These are phyloP conservation scores for Cheiracanthium punctorium DNA, from an alignment of 2,888 invertebrate genomes.

Conservation along the genomic window DNA sequence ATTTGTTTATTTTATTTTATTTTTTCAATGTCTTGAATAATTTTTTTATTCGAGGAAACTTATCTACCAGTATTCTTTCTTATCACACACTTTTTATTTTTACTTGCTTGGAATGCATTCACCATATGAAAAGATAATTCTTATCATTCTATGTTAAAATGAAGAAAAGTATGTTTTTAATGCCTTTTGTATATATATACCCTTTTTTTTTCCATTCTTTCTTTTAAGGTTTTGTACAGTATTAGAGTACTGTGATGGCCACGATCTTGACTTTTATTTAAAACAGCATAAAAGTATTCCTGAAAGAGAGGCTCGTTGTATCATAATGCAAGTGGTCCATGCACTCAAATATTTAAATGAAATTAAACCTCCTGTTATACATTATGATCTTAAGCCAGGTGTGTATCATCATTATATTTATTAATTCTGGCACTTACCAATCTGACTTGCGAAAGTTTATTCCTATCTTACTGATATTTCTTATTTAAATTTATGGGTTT, in stretches of 20 bases:
- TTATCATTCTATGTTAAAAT: no score
- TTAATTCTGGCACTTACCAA: no score
- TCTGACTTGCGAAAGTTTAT: no score
- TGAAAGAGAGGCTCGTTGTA: constrained; percentile 98
- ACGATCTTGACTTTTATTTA: constrained; percentile 99
- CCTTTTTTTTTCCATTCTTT: not conserved
- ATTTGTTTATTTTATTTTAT: no score
- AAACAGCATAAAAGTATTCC: constrained; percentile 99
- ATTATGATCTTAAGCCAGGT: constrained; percentile 99
- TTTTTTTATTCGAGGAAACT: no score
- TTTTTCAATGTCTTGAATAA: no score
- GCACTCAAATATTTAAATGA: constrained; percentile 99
- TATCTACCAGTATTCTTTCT: no score
- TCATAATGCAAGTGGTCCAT: constrained; percentile 99
- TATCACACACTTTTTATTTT: no score
- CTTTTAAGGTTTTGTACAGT: constrained; percentile 92
- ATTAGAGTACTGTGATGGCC: constrained; percentile 99
- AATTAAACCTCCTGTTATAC: constrained; percentile 99
- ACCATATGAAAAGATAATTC: no score
- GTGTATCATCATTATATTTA: constrained; percentile 56
- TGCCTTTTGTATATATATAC: not conserved
- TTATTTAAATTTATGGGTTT: not conserved
- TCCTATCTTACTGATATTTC: no score
- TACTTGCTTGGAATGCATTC: no score
- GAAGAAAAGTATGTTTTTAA: no score